Conservation (phyloP, 2,888 invertebrate genomes). For the Xestia c-nigrum region DNA sequence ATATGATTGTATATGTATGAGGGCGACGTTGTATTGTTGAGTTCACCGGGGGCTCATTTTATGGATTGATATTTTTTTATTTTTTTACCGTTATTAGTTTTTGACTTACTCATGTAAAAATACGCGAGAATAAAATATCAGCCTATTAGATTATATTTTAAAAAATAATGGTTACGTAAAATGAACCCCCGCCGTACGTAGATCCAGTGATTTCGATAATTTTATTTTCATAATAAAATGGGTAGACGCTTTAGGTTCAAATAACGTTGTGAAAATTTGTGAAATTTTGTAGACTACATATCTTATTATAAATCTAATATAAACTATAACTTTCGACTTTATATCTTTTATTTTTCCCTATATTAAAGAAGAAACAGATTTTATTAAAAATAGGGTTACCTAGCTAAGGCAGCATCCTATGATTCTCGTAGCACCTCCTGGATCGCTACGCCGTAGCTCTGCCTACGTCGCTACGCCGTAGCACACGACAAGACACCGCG, state of each 20-base stretch:
- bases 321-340: constrained; percentile 90
- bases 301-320: constrained; percentile 91
- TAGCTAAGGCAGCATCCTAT: background rate
- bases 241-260: constrained; percentile 91
- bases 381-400: too few species aligned
- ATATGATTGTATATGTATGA: constrained; percentile 82
- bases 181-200: constrained; percentile 87
- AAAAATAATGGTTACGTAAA: constrained; percentile 89
- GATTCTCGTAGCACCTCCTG: constrained; percentile 33
- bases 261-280: constrained; percentile 91
- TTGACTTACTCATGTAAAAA: constrained; percentile 88
- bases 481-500: background rate
- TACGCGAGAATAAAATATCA: constrained; percentile 86
- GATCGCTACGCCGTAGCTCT: constrained; percentile 52
- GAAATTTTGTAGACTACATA: constrained; percentile 91
- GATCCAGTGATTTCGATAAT: constrained; percentile 89
- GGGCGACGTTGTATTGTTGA: constrained; percentile 75
- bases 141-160: constrained; percentile 91
- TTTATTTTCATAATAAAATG: constrained; percentile 91
- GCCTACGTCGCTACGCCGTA: background rate
- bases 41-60: constrained; percentile 87
- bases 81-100: constrained; percentile 91
- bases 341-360: constrained; percentile 81
- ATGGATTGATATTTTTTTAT: constrained; percentile 90
- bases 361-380: background rate